Percentiles rank a stretch among this genome's conserved stretches.
These are phyloP conservation scores for Lates japonicus DNA, from an alignment of 2,797 vertebrate genomes.

Conservation along the genomic window DNA sequence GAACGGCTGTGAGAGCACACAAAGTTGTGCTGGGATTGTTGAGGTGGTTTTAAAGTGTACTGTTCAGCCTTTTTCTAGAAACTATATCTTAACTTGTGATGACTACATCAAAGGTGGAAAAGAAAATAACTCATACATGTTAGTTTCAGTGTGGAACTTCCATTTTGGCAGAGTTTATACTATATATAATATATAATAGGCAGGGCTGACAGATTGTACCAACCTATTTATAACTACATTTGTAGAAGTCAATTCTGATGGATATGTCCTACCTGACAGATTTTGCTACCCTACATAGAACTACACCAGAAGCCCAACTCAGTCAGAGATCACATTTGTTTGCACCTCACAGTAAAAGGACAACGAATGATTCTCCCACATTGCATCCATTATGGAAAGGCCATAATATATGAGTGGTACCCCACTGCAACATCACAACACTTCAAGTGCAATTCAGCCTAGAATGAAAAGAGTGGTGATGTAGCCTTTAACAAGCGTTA, in stretches of 20 bases:
- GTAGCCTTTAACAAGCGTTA: background rate
- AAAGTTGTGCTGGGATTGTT: background rate
- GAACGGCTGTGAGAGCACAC: background rate
- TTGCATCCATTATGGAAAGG: background rate
- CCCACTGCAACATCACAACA: background rate
- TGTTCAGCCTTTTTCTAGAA: background rate
- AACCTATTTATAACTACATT: no score
- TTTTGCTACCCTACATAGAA: no score
- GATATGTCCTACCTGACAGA: no score
- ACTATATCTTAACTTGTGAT: no score
- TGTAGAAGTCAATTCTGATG: no score
- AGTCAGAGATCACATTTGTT: background rate
- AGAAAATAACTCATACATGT: background rate
- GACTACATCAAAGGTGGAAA: background rate
- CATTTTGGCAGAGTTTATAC: no score
- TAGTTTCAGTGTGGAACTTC: background rate
- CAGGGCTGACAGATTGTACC: no score
- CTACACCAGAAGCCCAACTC: no score
- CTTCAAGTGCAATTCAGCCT: slow-evolving; percentile 9
- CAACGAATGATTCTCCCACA: background rate
- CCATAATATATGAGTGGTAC: background rate
- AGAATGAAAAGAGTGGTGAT: background rate
- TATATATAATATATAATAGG: no score
- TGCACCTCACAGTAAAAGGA: background rate
- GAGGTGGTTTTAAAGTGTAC: background rate